Base-by-base conservation (phyloP, 2,113 vertebrate species). In the Carassius carassius region DNA sequence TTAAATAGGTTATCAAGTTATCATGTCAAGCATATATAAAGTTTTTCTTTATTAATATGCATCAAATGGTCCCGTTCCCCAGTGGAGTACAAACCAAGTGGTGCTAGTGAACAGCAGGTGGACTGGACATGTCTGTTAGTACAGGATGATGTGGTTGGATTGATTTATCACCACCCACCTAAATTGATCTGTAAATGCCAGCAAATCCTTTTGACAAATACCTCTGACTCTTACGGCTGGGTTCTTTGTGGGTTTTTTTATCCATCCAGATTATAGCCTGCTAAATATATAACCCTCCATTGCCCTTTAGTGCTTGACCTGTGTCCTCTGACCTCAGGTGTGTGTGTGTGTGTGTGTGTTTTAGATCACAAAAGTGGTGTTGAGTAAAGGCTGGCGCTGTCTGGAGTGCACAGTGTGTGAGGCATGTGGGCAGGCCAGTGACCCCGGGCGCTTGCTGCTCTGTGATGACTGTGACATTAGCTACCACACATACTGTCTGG, bases 391-490 rank as follows among this genome's bases (percentile, higher is more conserved):
- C 7, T 99, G 98, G 98, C 94, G 98, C 84, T 99, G 98, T 90
- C 93, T 99, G 78, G 98, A 99, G 91, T 99, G 98, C 87, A 99
- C 98, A 0, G 98, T 99, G 87, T 99, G 98, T 13, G 98, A 99
- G 90, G 96, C 97, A 25, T 99, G 98, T 11, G 98, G 98, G 16
- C 96, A 98, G 84, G 98, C 97, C 2, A 97, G 95, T 0, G 98
- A 99, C 87, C 98, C 98, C 0, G 98, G 96, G 2, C 93, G 97
- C 0, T 93, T 99, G 85, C 94, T 99, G 32, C 95, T 99, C 25
- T 99, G 98, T 5, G 98, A 99, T 0, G 97, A 99, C 92, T 99
- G 98, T 87, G 98, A 99, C 91, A 99, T 99, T 93, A 99, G 98
- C 88, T 99, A 99, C 87, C 98, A 99, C 91, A 99, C 98, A 0